Base-by-base conservation (phyloP, 2,888 invertebrate species). In the Plebejus argus region DNA sequence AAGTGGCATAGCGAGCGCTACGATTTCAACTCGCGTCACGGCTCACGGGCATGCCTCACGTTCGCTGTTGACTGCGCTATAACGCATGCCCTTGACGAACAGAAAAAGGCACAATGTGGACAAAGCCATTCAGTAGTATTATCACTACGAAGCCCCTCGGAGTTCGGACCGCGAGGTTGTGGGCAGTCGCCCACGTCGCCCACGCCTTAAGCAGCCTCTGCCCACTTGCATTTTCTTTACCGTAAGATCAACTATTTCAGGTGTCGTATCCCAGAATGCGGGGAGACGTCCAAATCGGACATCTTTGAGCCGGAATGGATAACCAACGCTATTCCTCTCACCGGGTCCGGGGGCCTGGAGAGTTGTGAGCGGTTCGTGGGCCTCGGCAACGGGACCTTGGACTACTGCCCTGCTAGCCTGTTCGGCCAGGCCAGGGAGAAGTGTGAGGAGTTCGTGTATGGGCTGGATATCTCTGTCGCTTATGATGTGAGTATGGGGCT, bases 241-340 rank as follows among this genome's bases (percentile, higher is more conserved):
- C 0, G 23, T 23, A 20, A 6, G 6, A 8, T 61, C 45, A 45
- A 45, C 45, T 71, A 3, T 78, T 76, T 15, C 79, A 94, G 94
- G 82, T 94, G 94, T 80, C 83, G 85, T 61, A 89, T 94, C 56
- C 87, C 90, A 20, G 91, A 91, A 81, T 94, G 94, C 81, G 94
- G 81, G 5, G 82, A 83, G 77, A 70, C 79, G 88, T 78, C 83
- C 81, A 74, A 82, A 45, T 78, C 76, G 0, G 80, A 80, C n/a
- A 78, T 80, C 2, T 82, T 81, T 23, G 78, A 82, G 10, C 89
- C 91, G 10, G 82, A 83, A 12, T 92, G 92, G 92, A 84, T 92
- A 76, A 71, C 81, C 23, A 84, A 86, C 58, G 91, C 91, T 0
- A 82, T 92, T 79, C 92, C 92, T 8, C 80, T 80, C 74, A 85